Evolutionary conservation across 2,888 invertebrate species (phyloP).

Genomic region (Leucozona laternaria): DNA sequence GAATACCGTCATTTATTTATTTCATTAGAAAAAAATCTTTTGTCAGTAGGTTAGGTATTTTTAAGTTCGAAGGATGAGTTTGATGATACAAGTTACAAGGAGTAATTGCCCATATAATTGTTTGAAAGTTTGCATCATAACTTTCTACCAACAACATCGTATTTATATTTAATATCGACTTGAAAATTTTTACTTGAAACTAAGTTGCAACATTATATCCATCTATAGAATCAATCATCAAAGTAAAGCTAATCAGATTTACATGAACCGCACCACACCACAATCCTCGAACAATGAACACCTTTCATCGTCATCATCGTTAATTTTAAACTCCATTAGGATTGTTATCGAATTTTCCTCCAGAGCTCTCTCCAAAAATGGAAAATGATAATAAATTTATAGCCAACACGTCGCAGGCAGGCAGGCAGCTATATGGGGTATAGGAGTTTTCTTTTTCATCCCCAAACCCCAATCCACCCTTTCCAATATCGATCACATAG

Average conservation of each 20-base stretch:
- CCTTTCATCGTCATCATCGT: conserved; percentile 37
- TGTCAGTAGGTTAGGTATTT: too few species aligned
- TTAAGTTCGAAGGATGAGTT: too few species aligned
- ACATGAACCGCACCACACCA: neutral
- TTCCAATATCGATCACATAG: neutral
- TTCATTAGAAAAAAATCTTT: too few species aligned
- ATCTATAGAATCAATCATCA: conserved; percentile 28
- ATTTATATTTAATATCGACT: neutral
- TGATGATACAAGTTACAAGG: too few species aligned
- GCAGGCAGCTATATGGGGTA: neutral
- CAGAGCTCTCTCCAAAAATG: conserved; percentile 47
- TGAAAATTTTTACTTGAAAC: neutral
- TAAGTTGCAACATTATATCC: neutral
- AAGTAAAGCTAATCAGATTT: conserved; percentile 51
- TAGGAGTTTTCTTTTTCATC: conserved; percentile 36
- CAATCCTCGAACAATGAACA: conserved; percentile 57
- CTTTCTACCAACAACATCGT: neutral
- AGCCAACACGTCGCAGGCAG: conserved; percentile 27
- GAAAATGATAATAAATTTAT: conserved; percentile 69
- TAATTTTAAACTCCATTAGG: conserved; percentile 62
- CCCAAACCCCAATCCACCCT: neutral
- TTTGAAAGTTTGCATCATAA: too few species aligned
- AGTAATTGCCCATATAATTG: too few species aligned
- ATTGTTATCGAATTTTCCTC: conserved; percentile 67
- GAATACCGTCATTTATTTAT: too few species aligned